Percentiles rank a stretch among this genome's conserved stretches.
These are phyloP conservation scores for Tachysurus vachellii DNA, from an alignment of 2,113 vertebrate genomes.

Conservation along the genomic window DNA sequence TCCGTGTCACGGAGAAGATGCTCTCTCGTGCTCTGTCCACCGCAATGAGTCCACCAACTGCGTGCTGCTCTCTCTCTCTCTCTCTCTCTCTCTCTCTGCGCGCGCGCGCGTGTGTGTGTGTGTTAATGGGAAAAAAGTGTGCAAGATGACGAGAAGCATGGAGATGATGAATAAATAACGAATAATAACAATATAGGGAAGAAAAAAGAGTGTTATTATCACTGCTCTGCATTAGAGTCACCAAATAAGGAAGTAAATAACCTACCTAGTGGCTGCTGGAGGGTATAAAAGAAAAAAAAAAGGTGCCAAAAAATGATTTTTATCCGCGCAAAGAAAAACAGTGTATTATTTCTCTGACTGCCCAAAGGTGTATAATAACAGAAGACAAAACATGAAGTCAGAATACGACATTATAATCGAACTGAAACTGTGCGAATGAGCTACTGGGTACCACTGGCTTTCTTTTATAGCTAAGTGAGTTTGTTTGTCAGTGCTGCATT, in stretches of 20 bases:
- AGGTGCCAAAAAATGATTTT: neutral
- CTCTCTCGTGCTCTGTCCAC: slow-evolving; percentile 1
- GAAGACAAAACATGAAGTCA: neutral
- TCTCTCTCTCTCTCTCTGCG: neutral
- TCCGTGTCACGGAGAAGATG: slow-evolving; percentile 15
- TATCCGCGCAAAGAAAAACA: neutral
- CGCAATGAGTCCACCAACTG: slow-evolving; percentile 31
- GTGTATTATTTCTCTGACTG: neutral
- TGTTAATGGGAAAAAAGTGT: neutral
- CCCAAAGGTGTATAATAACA: neutral
- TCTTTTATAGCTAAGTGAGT: slow-evolving; percentile 13
- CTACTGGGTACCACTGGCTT: neutral
- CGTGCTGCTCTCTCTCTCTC: neutral
- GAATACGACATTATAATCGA: too few species aligned
- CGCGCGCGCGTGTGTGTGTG: neutral
- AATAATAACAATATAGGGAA: too few species aligned
- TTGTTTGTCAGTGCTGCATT: neutral
- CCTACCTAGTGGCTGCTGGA: neutral
- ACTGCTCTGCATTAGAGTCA: neutral
- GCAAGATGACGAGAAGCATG: neutral
- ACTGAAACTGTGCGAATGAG: neutral
- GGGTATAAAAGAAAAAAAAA: neutral
- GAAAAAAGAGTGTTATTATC: neutral
- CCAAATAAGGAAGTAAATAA: neutral
- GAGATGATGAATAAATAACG: neutral